Conservation (phyloP, 2,113 vertebrate genomes). For the Chloebia gouldiae region DNA sequence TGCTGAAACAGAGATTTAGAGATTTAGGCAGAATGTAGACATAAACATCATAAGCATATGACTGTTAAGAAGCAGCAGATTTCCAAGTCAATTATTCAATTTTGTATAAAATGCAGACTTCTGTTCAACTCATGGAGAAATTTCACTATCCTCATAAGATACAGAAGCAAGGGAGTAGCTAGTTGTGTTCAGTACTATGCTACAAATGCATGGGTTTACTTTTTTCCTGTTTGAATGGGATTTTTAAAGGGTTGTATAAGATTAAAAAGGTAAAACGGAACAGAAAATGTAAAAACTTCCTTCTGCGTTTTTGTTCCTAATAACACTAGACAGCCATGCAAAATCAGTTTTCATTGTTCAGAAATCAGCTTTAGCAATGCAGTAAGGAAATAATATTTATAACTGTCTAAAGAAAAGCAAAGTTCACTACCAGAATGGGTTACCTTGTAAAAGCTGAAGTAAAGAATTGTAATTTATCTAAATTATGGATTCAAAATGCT, state of each 20-base stretch:
- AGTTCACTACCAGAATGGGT: neutral
- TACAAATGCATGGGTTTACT: rapidly evolving
- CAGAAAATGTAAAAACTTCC: neutral
- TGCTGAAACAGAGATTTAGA: neutral
- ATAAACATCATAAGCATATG: conserved; percentile 18
- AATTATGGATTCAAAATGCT: neutral
- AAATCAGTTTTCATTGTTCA: neutral
- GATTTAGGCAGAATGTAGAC: neutral
- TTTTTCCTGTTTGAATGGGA: neutral
- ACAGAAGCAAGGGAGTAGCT: neutral
- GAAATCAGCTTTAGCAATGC: neutral
- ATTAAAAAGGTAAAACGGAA: neutral
- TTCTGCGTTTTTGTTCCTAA: neutral
- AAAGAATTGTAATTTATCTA: neutral
- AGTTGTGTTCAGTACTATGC: neutral
- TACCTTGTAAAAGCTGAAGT: neutral
- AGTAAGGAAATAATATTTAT: neutral
- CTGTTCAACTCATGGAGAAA: neutral
- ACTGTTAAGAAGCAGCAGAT: conserved; percentile 11
- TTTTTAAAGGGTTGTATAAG: neutral
- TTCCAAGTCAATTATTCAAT: neutral
- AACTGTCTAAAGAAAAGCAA: neutral
- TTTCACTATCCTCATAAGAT: neutral
- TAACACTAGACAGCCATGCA: neutral
- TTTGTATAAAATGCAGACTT: neutral